These are phyloP conservation scores for Cybosia mesomella DNA, from an alignment of 2,888 invertebrate species.

Conservation along the genomic window DNA sequence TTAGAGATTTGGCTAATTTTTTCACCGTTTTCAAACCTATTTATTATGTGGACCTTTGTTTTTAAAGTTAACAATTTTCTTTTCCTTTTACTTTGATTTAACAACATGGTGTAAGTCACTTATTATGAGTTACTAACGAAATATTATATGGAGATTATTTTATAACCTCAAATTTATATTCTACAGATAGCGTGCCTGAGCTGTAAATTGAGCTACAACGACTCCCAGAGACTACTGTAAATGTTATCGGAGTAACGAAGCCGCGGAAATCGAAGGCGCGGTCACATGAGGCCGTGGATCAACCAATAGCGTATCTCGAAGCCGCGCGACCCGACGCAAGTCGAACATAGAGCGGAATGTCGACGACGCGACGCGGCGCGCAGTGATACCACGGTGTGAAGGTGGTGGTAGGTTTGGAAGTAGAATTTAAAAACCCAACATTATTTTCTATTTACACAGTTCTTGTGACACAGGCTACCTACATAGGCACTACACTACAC, in stretches of 20 bases:
- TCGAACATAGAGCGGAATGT: constrained; percentile 7
- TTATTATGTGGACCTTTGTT: constrained; percentile 18
- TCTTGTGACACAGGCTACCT: too few relatives aligned
- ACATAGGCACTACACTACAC: too few relatives aligned
- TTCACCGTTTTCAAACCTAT: constrained; percentile 12
- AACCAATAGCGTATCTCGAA: constrained; percentile 17
- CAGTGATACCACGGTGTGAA: neutral
- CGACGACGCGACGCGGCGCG: too few relatives aligned
- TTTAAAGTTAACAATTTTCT: constrained; percentile 16
- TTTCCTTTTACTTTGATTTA: constrained; percentile 14
- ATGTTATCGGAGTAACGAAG: neutral
- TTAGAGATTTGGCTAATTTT: constrained; percentile 17
- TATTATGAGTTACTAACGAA: neutral
- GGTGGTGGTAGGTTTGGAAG: neutral
- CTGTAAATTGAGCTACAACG: constrained; percentile 1
- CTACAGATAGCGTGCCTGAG: neutral
- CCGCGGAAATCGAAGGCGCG: constrained; percentile 7
- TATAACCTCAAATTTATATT: neutral
- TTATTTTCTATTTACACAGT: too few relatives aligned
- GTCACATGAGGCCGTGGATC: neutral
- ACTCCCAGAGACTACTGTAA: neutral
- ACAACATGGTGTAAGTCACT: neutral
- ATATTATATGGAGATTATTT: neutral
- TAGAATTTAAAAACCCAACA: neutral
- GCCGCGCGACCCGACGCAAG: constrained; percentile 7